Percentiles rank a stretch among this genome's conserved stretches.
phyloP scores from a whole-genome alignment of 2,113 vertebrate species.

The Nibea albiflora region DNA sequence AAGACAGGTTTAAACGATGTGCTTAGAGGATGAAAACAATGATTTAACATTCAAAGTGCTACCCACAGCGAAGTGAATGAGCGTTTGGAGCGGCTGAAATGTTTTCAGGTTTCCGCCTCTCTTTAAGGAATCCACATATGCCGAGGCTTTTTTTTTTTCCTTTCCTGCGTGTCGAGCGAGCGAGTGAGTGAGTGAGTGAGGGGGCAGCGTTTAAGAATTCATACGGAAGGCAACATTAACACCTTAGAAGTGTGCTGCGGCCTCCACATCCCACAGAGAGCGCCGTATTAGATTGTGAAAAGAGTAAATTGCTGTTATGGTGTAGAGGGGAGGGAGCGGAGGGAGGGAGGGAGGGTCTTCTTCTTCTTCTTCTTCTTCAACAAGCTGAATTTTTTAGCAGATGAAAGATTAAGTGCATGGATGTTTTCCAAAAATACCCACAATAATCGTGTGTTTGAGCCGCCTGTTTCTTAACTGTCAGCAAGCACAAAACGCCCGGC shows the following conservation, averaged over 20 bases:
- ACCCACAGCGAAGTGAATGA: constrained; percentile 65
- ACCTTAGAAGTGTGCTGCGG: constrained; percentile 57
- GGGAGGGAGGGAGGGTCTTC: constrained; percentile 32
- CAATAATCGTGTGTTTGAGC: constrained; percentile 74
- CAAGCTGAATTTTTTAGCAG: constrained; percentile 74
- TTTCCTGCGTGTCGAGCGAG: neutral
- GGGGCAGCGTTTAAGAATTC: constrained; percentile 67
- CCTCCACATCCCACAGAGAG: constrained; percentile 56
- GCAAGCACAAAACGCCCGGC: constrained; percentile 68
- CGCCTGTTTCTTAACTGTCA: constrained; percentile 80
- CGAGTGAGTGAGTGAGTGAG: constrained; percentile 46
- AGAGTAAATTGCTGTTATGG: constrained; percentile 67
- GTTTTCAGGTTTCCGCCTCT: constrained; percentile 49
- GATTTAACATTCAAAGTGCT: constrained; percentile 71
- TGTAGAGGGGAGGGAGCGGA: neutral
- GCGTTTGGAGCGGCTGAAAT: constrained; percentile 45
- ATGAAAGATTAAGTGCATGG: constrained; percentile 83
- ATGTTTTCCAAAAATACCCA: constrained; percentile 79
- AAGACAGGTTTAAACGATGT: constrained; percentile 73
- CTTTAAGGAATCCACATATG: constrained; percentile 57
- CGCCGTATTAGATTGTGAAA: constrained; percentile 59
- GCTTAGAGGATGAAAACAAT: constrained; percentile 76
- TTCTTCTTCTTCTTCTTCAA: constrained; percentile 61
- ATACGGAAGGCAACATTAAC: constrained; percentile 66
- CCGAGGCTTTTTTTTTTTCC: constrained; percentile 39